A percentile compares a stretch with the other conserved stretches of the same genome.
phyloP scores from a whole-genome alignment of 2,797 vertebrate species.

The Echeneis naucrates region DNA sequence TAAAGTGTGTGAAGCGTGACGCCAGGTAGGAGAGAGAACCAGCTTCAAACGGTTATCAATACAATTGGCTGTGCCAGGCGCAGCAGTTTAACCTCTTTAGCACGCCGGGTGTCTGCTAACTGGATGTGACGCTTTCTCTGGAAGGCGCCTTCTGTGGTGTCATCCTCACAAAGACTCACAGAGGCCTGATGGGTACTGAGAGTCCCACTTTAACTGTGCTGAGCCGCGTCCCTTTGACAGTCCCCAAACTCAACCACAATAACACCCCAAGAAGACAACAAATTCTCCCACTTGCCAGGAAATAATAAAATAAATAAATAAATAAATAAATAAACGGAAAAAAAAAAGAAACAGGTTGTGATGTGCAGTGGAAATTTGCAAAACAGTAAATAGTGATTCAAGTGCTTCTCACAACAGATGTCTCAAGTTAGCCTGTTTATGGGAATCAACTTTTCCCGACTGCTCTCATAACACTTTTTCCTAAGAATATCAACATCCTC shows the following conservation, averaged over 20 bases:
- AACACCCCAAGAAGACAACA: constrained; percentile 74
- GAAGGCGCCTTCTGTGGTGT: constrained; percentile 78
- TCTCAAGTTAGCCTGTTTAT: constrained; percentile 83
- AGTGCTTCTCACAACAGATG: constrained; percentile 75
- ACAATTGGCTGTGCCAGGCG: constrained; percentile 84
- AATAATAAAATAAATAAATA: constrained; percentile 50
- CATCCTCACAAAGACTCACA: constrained; percentile 79
- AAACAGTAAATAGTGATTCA: constrained; percentile 78
- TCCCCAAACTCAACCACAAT: constrained; percentile 75
- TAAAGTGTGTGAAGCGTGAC: constrained; percentile 80
- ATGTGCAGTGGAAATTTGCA: constrained; percentile 72
- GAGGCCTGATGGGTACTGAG: constrained; percentile 82
- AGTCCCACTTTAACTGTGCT: constrained; percentile 77
- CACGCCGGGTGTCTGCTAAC: constrained; percentile 80
- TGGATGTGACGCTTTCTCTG: constrained; percentile 79
- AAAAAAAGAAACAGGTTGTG: constrained; percentile 56
- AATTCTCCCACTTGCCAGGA: constrained; percentile 75
- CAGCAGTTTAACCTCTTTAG: constrained; percentile 87
- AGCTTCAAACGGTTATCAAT: constrained; percentile 86
- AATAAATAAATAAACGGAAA: too few relatives aligned
- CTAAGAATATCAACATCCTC: constrained; percentile 72
- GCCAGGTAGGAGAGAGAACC: constrained; percentile 75
- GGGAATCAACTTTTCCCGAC: constrained; percentile 81
- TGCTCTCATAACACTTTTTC: constrained; percentile 73
- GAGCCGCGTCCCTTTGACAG: constrained; percentile 78